Conservation (phyloP, 2,797 vertebrate genomes). For the Thunnus albacares region DNA sequence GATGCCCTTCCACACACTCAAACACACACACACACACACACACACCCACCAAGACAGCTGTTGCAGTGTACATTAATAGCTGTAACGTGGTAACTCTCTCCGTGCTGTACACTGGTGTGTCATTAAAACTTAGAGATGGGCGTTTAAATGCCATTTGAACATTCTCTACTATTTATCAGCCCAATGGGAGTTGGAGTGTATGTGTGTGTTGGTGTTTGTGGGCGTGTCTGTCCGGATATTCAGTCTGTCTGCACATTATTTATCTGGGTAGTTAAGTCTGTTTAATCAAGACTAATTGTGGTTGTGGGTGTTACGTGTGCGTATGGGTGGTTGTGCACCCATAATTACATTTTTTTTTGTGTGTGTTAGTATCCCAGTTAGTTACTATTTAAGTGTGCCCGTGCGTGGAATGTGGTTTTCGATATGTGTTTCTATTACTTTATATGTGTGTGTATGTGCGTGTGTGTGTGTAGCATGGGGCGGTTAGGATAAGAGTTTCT, state of each 20-base stretch:
- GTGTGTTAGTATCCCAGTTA: constrained; percentile 45
- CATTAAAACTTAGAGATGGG: constrained; percentile 80
- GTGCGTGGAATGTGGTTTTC: constrained; percentile 32
- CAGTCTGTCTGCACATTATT: constrained; percentile 68
- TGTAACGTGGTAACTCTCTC: constrained; percentile 69
- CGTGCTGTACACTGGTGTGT: constrained; percentile 67
- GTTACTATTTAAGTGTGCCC: constrained; percentile 47
- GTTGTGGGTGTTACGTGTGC: constrained; percentile 43
- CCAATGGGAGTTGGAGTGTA: constrained; percentile 57
- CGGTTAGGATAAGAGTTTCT: constrained; percentile 86
- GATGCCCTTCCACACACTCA: constrained; percentile 56
- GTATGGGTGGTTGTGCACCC: constrained; percentile 25
- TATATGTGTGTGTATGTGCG: constrained; percentile 48
- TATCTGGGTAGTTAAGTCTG: constrained; percentile 78
- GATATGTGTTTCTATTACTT: constrained; percentile 46
- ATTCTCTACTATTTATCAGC: constrained; percentile 74
- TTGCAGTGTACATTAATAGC: constrained; percentile 77
- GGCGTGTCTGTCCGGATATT: constrained; percentile 52
- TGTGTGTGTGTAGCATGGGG: constrained; percentile 62
- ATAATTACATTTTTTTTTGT: constrained; percentile 55
- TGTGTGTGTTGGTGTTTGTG: constrained; percentile 50
- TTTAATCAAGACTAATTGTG: constrained; percentile 85
- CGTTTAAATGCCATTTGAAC: constrained; percentile 77
- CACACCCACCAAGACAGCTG: constrained; percentile 76
- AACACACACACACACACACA: constrained; percentile 36